Evolutionary conservation across 2,797 vertebrate genomes (phyloP).

Genomic region (Enteromius trimaculatus): DNA sequence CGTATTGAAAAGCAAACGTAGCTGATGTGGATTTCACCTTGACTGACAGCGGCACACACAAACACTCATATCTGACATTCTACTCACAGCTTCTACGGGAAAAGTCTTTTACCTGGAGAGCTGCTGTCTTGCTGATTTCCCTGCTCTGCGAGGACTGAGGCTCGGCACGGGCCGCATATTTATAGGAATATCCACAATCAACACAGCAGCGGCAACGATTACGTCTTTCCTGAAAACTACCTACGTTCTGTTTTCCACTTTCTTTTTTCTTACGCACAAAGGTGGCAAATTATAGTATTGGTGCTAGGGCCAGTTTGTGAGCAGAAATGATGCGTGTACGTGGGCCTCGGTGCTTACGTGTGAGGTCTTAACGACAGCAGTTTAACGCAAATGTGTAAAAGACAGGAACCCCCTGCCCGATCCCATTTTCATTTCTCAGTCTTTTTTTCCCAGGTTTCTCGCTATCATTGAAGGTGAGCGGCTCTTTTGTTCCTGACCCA

Average conservation of each 20-base stretch:
- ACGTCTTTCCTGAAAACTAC: conserved; percentile 70
- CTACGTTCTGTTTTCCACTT: conserved; percentile 57
- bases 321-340: conserved; percentile 37
- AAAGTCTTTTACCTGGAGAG: conserved; percentile 41
- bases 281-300: conserved; percentile 62
- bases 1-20: background rate
- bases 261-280: conserved; percentile 62
- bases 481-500: conserved; percentile 82
- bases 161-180: conserved; percentile 60
- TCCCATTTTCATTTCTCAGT: conserved; percentile 70
- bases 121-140: conserved; percentile 35
- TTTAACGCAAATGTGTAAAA: conserved; percentile 72
- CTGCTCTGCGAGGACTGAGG: conserved; percentile 57
- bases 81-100: conserved; percentile 45
- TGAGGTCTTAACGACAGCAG: conserved; percentile 65
- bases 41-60: background rate
- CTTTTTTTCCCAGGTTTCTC: conserved; percentile 70
- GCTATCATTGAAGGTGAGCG: conserved; percentile 68
- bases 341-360: conserved; percentile 44
- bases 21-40: background rate
- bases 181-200: conserved; percentile 75
- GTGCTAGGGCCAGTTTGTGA: conserved; percentile 51
- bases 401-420: conserved; percentile 68
- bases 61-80: conserved; percentile 26
- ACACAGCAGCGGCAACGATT: conserved; percentile 72